Evolutionary conservation across 2,888 invertebrate species (phyloP).

Genomic region (Sympetrum striolatum): DNA sequence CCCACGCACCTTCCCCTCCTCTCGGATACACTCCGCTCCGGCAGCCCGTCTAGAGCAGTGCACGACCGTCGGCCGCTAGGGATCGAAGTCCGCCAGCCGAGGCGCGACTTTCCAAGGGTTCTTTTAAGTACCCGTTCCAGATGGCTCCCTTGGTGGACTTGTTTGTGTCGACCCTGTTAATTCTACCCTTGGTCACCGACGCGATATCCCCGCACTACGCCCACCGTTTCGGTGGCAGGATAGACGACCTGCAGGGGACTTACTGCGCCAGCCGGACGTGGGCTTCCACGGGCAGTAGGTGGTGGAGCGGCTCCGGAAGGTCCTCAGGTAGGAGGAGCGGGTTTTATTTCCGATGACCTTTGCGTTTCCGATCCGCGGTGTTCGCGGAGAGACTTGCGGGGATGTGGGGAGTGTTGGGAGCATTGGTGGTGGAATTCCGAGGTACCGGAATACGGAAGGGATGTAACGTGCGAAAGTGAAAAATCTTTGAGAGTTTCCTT

Average conservation of each 20-base stretch:
- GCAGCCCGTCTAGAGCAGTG: background rate
- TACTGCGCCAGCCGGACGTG: constrained; percentile 63
- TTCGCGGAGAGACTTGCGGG: background rate
- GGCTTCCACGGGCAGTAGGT: constrained; percentile 15
- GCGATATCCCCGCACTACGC: constrained; percentile 5
- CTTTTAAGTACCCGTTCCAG: background rate
- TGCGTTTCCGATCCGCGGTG: background rate
- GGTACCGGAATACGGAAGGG: no score
- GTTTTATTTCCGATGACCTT: background rate
- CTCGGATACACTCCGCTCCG: background rate
- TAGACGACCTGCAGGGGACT: constrained; percentile 58
- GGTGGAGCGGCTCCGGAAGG: background rate
- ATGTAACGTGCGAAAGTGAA: no score
- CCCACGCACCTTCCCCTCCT: background rate
- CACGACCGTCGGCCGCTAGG: background rate
- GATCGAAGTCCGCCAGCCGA: background rate
- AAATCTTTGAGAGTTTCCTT: no score
- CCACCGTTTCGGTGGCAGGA: background rate
- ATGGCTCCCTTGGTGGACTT: background rate
- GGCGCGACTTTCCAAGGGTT: background rate
- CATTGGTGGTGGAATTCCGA: no score
- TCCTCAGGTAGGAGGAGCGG: background rate
- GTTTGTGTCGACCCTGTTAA: background rate
- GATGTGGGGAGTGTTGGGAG: no score
- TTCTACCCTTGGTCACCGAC: background rate